Conservation (phyloP, 64 coral and sea anemone genomes). For the Pachyseris speciosa region DNA sequence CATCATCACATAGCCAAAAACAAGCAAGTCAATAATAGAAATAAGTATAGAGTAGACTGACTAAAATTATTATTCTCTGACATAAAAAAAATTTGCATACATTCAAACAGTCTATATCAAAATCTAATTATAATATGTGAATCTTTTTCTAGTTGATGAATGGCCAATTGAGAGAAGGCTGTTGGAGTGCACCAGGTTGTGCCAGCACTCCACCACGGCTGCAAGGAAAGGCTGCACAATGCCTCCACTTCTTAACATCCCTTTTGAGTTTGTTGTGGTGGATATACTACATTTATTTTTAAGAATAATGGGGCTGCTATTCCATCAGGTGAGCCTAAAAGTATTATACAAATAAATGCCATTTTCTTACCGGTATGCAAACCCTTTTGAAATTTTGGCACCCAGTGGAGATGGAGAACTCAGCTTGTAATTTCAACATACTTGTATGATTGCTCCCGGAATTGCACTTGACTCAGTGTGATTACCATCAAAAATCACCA, state of each 20-base stretch:
- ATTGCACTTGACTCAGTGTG: too few species aligned
- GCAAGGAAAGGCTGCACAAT: slow-evolving; percentile 30
- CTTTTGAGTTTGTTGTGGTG: slow-evolving; percentile 26
- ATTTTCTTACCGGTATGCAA: too few species aligned
- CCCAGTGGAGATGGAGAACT: too few species aligned
- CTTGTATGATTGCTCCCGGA: too few species aligned
- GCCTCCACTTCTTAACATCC: slow-evolving; percentile 14
- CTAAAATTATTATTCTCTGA: too few species aligned
- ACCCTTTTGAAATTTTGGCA: too few species aligned
- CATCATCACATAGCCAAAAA: too few species aligned
- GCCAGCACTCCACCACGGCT: not conserved
- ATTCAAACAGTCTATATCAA: not conserved
- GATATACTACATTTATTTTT: slow-evolving; percentile 47
- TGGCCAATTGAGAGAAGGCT: slow-evolving; percentile 57
- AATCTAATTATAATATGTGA: not conserved
- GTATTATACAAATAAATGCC: too few species aligned
- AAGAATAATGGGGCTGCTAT: slow-evolving; percentile 60
- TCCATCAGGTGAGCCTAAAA: slow-evolving; percentile 32
- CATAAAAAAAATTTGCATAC: not conserved
- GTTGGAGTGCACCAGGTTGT: not conserved
- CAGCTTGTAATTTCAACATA: too few species aligned
- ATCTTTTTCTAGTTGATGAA: slow-evolving; percentile 44
- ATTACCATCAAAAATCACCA: too few species aligned
- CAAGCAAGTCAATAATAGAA: too few species aligned
- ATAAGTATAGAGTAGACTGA: too few species aligned